Percentiles rank a stretch among this genome's conserved stretches.
phyloP scores from a whole-genome alignment of 2,113 vertebrate genomes.

The Empidonax alnorum region DNA sequence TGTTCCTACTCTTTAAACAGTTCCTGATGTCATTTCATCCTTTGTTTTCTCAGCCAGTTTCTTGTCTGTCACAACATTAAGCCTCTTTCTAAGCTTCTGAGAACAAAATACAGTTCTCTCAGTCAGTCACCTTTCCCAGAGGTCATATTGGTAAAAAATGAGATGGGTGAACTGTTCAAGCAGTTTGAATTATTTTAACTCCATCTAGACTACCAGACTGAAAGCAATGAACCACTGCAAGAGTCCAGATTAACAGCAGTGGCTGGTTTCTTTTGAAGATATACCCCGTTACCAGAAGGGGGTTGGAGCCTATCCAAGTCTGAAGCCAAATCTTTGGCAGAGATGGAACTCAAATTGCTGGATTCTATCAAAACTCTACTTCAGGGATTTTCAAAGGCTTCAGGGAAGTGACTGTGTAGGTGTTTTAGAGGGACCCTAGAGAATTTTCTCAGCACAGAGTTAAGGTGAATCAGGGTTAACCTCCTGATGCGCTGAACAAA shows the following conservation, averaged over 20 bases:
- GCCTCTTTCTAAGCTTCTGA: not conserved
- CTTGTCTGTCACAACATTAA: not conserved
- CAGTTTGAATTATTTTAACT: not conserved
- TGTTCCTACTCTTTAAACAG: not conserved
- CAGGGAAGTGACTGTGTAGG: not conserved
- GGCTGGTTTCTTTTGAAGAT: not conserved
- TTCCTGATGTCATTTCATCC: not conserved
- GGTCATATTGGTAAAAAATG: not conserved
- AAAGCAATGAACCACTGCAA: not conserved
- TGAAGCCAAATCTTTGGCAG: not conserved
- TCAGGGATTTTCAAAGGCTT: not conserved
- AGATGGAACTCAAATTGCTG: not conserved
- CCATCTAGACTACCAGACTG: not conserved
- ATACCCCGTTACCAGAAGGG: not conserved
- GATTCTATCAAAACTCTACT: not conserved
- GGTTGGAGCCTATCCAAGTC: not conserved
- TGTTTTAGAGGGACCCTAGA: not conserved
- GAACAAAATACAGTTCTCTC: not conserved
- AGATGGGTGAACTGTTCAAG: not conserved
- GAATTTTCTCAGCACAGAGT: not conserved
- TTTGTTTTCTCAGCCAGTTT: not conserved
- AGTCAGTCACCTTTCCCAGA: not conserved
- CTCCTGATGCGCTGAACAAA: not conserved
- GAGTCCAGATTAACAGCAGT: not conserved
- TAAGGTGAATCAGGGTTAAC: not conserved